These are phyloP conservation scores for Oxyteleia sp. DNA, from an alignment of 2,888 invertebrate genomes.

Conservation along the genomic window DNA sequence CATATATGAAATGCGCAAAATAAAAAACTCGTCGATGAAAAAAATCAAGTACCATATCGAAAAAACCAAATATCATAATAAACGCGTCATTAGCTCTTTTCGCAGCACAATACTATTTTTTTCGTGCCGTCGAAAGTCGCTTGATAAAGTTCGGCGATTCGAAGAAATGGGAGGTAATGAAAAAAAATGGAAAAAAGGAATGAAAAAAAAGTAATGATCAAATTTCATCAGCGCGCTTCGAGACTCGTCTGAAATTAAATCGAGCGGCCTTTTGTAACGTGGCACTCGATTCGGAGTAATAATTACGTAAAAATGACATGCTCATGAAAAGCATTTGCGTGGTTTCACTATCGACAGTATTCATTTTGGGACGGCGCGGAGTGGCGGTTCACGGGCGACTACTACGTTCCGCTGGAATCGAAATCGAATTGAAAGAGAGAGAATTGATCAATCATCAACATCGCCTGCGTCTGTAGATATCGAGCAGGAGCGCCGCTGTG, in stretches of 20 bases:
- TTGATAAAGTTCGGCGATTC: slow-evolving; percentile 1
- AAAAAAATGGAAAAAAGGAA: not conserved
- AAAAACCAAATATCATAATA: slow-evolving; percentile 12
- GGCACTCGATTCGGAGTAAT: slow-evolving; percentile 29
- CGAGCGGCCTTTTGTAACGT: slow-evolving; percentile 30
- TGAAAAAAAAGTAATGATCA: slow-evolving; percentile 10
- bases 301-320: slow-evolving; percentile 64
- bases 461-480: slow-evolving; percentile 66
- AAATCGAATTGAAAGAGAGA: slow-evolving; percentile 71
- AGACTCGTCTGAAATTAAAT: slow-evolving; percentile 32
- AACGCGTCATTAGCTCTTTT: slow-evolving; percentile 5
- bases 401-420: slow-evolving; percentile 54
- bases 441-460: slow-evolving; percentile 73
- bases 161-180: not conserved
- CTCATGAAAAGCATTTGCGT: slow-evolving; percentile 65
- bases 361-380: slow-evolving; percentile 46
- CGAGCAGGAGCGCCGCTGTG: slow-evolving; percentile 51
- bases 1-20: no score
- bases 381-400: slow-evolving; percentile 26
- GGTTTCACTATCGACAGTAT: slow-evolving; percentile 56
- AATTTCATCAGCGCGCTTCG: slow-evolving; percentile 24
- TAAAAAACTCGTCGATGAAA: no score
- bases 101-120: not conserved
- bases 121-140: not conserved
- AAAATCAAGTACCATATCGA: no score